Base-by-base conservation (phyloP, 2,888 invertebrate species). In the Ochropleura plecta region DNA sequence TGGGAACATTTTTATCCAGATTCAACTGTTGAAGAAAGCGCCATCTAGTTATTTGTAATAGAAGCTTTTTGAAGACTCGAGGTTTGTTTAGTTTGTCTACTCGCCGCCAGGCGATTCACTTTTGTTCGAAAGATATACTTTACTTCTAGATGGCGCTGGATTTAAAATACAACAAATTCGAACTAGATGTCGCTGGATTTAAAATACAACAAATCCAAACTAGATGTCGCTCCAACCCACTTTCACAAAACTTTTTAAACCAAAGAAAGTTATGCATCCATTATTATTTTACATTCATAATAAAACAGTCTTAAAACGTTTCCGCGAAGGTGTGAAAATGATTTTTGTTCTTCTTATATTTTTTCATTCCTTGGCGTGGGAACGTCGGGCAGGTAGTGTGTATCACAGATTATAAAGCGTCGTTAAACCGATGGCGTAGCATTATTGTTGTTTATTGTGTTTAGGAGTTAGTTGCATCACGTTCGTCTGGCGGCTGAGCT, bases 251-350 rank as follows among this genome's bases (percentile, higher is more conserved):
- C 78, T 72, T 83, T 79, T 76, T 71, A 73, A 84, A 81, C 77
- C 81, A 88, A 93, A 92, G 93, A 94, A 94, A 94, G 94, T 94
- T 92, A 88, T 88, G 90, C 88, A 88, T 92, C 90, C 92, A 94
- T 95, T 93, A 94, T 94, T 94, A 95, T 93, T 95, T 95, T 93
- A 95, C 93, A 94, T 91, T 92, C 91, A 90, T 93, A 94, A 94
- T 94, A 95, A 95, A 95, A 93, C 89, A 91, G 88, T 91, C 88
- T 91, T 91, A 91, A 93, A 93, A 92, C 92, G 93, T 93, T 94
- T 93, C 94, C 92, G 92, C 93, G 94, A 94, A 96, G 96, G 96
- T 96, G 96, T 96, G 95, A 96, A 96, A 96, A 95, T 95, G 82
- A 95, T 95, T 95, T 95, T 94, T 93, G 94, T 95, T 94, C 91